Base-by-base conservation (phyloP, 2,888 invertebrate species). In the Leptopterna dolabrata region DNA sequence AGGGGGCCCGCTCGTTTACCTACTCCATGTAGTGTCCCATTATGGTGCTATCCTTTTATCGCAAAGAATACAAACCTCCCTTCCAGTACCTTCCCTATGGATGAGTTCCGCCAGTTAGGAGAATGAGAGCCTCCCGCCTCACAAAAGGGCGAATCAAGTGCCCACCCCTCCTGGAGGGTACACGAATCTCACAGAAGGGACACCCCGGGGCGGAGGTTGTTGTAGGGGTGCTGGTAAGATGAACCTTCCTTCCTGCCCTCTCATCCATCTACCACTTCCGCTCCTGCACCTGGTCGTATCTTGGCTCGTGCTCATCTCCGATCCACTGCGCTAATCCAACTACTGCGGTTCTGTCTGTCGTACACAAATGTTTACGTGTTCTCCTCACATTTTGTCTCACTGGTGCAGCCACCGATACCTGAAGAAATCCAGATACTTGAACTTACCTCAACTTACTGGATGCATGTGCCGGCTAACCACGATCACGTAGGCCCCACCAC, bases 221-320 rank as follows among this genome's bases (percentile, higher is more conserved):
- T 73, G 73, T 73, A 73, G 73, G 73, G 73, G 73, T 73, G 73
- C 70, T 71, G 43, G 83, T 83, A 83, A 83, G 83, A 83, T 29
- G 83, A 83, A 83, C 83, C 83, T 83, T 83, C 83, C 71, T 70
- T 71, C 83, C 71, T 36, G 29, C 82, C 63, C 55, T 36, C 82
- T 41, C 30, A 27, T 76, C 29, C 19, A 45, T 55, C 55, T 55
- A 14, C 81, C 0, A 36, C 81, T 82, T 82, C 81, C 63, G 51
- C 81, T 55, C 36, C n/a, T 29, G 16, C 81, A 78, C 78, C 78
- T 78, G 78, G 78, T 43, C 43, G 41, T 13, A 47, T 47, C 78
- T 45, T 27, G 78, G 78, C 78, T 78, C 78, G 78, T 78, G 78
- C 78, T 78, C 78, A 45, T 73, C 73, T 14, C 36, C 14, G 29